Evolutionary conservation across 2,113 vertebrate species (phyloP), one percentile per base, ranked within the genome.

Genomic region (Brachyhypopomus occidentalis): DNA sequence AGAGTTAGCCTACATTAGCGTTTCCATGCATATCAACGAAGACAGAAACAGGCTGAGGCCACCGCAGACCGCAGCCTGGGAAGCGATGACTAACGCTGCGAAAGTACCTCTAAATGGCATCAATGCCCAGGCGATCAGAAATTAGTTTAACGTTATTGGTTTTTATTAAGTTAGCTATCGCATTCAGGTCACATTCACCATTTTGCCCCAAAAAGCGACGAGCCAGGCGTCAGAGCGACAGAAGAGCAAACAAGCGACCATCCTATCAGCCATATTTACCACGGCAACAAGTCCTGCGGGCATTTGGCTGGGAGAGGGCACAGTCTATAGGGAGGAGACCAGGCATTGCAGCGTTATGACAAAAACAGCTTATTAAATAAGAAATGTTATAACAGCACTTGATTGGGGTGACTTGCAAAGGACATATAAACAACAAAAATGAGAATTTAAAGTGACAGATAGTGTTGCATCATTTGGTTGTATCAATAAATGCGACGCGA

Each of bases 11-110:
- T 52, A 52, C 45, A 52, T 52, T 14, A 52, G 66, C 67, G 58
- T 70, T 56, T 70, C 48, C 48, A 2, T 63, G 36, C 62, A 67
- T 36, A 25, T 27, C 70, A 52, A 58, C 36, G 72, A 59, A 55
- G 58, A 48, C 38, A 80, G 22, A 79, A 48, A 48, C 55, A 20
- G 60, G 69, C 84, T 84, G 81, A 84, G 83, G 88, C 85, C 88
- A 86, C 83, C 79, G 69, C 78, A 81, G 87, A 92, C 89, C 91
- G 91, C 92, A 88, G 91, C 86, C 83, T 86, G 58, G 83, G 90
- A 85, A 88, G 84, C 76, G 77, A 91, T 92, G 90, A 92, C 91
- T 90, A 93, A 92, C 91, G 90, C 91, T 92, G 89, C 89, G 90
- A 91, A 91, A 91, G 87, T 88, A 85, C 89, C 89, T 92, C 84